These are phyloP conservation scores for Electrona antarctica DNA, from an alignment of 2,113 vertebrate species.

Conservation along the genomic window DNA sequence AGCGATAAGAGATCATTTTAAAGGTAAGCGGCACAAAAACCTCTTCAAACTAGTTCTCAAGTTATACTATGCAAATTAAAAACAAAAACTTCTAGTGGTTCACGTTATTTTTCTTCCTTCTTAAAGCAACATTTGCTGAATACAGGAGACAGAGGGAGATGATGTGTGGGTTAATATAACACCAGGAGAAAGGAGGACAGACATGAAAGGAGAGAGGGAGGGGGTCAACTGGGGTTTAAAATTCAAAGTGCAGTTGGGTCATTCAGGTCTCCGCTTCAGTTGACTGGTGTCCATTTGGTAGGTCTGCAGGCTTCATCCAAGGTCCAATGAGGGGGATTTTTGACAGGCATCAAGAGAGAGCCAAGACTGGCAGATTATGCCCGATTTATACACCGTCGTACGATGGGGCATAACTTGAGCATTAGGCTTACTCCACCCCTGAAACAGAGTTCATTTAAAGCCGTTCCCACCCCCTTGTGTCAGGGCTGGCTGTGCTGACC, in stretches of 20 bases:
- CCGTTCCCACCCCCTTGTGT: conserved; percentile 18
- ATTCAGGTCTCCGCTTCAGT: conserved; percentile 64
- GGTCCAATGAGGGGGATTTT: conserved; percentile 29
- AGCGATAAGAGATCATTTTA: conserved; percentile 25
- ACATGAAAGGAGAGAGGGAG: conserved; percentile 15
- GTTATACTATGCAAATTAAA: conserved; percentile 5
- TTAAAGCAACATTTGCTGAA: conserved; percentile 56
- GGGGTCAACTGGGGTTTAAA: neutral
- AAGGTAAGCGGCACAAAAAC: conserved; percentile 48
- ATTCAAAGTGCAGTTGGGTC: conserved; percentile 74
- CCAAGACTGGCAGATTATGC: conserved; percentile 24
- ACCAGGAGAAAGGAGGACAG: conserved; percentile 2
- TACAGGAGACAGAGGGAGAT: conserved; percentile 47
- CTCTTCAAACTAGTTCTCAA: conserved; percentile 44
- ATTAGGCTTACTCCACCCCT: conserved; percentile 42
- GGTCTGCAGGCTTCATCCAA: conserved; percentile 43
- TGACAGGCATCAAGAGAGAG: neutral
- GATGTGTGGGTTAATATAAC: conserved; percentile 63
- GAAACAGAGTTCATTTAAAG: neutral
- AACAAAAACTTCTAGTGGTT: conserved; percentile 66
- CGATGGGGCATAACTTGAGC: conserved; percentile 39
- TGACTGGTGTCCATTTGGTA: conserved; percentile 44
- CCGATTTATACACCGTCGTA: neutral
- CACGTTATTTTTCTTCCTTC: conserved; percentile 27
- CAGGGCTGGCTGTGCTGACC: neutral